phyloP scores from a whole-genome alignment of 2,888 invertebrate species.

The Perdita meconis region DNA sequence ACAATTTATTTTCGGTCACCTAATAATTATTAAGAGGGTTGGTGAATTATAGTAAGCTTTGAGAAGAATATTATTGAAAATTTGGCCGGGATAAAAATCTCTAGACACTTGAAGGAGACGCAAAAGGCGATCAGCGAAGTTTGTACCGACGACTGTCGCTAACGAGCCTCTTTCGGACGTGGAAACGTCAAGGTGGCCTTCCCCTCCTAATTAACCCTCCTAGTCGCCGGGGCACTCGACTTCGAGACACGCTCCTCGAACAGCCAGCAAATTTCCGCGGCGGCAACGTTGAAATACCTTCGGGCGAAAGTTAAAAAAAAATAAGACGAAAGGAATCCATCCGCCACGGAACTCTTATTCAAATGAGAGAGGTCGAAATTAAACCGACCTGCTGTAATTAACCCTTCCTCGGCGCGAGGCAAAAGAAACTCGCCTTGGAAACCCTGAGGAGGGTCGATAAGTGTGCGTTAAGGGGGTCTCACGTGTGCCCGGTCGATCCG shows the following conservation, averaged over 20 bases:
- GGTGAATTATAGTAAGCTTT: no score
- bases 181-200: neutral
- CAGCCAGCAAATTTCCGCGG: neutral
- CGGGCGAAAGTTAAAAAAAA: slow-evolving; percentile 11
- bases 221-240: slow-evolving; percentile 12
- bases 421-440: neutral
- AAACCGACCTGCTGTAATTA: slow-evolving; percentile 40
- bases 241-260: slow-evolving; percentile 20
- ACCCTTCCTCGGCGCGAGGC: slow-evolving; percentile 21
- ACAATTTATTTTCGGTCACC: no score
- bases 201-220: slow-evolving; percentile 39
- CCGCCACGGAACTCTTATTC: slow-evolving; percentile 25
- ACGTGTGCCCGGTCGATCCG: slow-evolving; percentile 7
- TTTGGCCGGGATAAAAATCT: no score
- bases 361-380: slow-evolving; percentile 27
- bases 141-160: no score
- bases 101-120: no score
- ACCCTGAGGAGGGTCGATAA: slow-evolving; percentile 11
- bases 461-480: neutral
- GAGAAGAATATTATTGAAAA: no score
- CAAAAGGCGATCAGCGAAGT: no score
- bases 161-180: neutral
- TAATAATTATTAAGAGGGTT: no score
- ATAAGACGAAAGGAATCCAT: slow-evolving; percentile 3
- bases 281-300: neutral